Base-by-base conservation (phyloP, 2,888 invertebrate species). In the Erebia palarica region DNA sequence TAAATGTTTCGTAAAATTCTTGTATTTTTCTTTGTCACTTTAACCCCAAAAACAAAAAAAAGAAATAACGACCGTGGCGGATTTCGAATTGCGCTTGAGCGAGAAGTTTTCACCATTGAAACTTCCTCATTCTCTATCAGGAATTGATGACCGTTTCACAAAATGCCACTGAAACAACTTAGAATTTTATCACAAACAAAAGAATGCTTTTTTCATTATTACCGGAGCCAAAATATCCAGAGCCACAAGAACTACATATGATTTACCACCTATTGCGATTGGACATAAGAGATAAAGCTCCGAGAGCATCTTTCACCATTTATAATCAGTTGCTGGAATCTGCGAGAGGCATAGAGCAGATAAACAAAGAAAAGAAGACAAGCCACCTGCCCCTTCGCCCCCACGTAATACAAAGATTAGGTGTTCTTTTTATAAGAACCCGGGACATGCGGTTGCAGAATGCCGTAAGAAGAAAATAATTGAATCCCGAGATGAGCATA, bases 401-500 rank as follows among this genome's bases (percentile, higher is more conserved):
- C 53, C 53, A 53, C 53, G 16, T 16, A 16, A 1, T 9, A 1
- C 14, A 14, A 49, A 14, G 5, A 5, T 5, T 49, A 49, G 14
- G 5, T 49, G 49, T 49, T 1, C 1, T 1, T 57, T 57, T 11
- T 21, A 13, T 18, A 21, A 21, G 57, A 21, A 18, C 57, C 57
- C 57, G 11, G 18, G 57, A 1, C 57, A 21, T 57, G 1, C 21
- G 11, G 4, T 21, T 11, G 18, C 1, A 57, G 57, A 57, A 21
- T 57, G 57, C 57, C 57, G 57, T 11, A 59, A 59, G 36, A 59
- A 59, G 8, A 59, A 59, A 13, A 59, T 27, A 27, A 27, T 11
- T 13, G n/a, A n/a, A n/a, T 11, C 13, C 3, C 58, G 7, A 27
- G n/a, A n/a, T n/a, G n/a, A 14, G 27, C 27, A 18, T 8, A 55